Evolutionary conservation across 2,797 vertebrate genomes (phyloP).

Genomic region (Merluccius polli): DNA sequence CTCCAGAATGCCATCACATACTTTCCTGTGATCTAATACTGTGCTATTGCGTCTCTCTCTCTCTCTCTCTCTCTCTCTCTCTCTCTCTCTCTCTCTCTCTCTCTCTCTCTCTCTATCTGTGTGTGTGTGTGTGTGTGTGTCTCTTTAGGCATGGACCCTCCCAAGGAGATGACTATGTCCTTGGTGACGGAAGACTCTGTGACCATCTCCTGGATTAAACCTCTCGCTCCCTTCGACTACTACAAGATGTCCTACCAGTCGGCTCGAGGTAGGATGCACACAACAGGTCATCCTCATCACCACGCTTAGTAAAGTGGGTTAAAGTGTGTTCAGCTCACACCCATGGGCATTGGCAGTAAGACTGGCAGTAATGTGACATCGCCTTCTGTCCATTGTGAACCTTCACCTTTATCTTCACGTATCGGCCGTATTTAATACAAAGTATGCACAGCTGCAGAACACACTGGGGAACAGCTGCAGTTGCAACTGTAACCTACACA

Average conservation of each 20-base stretch:
- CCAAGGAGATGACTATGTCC: constrained; percentile 80
- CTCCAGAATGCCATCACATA: not conserved
- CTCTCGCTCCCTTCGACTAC: constrained; percentile 84
- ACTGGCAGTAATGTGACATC: not conserved
- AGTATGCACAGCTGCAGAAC: not conserved
- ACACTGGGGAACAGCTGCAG: not conserved
- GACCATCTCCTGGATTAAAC: constrained; percentile 83
- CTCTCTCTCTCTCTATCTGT: not conserved
- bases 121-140: no score
- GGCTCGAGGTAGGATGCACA: constrained; percentile 75
- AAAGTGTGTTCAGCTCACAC: not conserved
- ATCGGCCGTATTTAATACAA: no score
- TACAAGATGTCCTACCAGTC: constrained; percentile 89
- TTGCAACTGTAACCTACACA: not conserved
- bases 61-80: not conserved
- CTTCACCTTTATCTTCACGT: not conserved
- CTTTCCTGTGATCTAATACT: not conserved
- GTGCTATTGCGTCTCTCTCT: not conserved
- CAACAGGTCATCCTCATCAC: no score
- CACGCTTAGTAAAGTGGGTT: no score
- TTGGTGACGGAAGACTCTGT: constrained; percentile 86
- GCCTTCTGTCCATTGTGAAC: not conserved
- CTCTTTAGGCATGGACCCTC: constrained; percentile 85
- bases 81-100: constrained; percentile 8
- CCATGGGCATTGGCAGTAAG: not conserved